A percentile compares a stretch with the other conserved stretches of the same genome.
Evolutionary conservation across 1,140 invertebrate genomes (phyloP).

Genomic region (Palaemon carinicauda): DNA sequence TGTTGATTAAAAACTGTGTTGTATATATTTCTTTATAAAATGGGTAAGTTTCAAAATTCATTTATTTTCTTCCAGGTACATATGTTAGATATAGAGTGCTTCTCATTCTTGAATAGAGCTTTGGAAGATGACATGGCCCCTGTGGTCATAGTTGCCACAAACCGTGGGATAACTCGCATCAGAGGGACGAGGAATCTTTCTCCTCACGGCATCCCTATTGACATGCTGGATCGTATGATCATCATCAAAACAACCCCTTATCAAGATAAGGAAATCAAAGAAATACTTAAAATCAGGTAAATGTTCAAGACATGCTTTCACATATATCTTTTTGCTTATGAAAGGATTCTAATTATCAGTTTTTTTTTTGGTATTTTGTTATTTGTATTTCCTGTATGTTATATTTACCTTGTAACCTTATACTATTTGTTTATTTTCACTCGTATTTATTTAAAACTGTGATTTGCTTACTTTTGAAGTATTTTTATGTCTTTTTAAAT

Average conservation of each 20-base stretch:
- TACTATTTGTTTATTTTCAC: too few species aligned
- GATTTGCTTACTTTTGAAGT: too few species aligned
- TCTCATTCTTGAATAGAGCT: conserved; percentile 96
- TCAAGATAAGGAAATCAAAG: conserved; percentile 85
- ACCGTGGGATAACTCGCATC: conserved; percentile 93
- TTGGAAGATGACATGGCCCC: conserved; percentile 97
- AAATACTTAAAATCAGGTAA: conserved; percentile 90
- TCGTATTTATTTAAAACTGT: too few species aligned
- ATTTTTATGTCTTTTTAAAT: too few species aligned
- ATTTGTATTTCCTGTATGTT: too few species aligned
- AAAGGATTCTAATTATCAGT: too few species aligned
- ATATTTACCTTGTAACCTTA: too few species aligned
- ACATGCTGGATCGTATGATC: conserved; percentile 94
- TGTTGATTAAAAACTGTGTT: too few species aligned
- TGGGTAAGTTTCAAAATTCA: not conserved
- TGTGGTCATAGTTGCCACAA: conserved; percentile 98
- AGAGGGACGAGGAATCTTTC: conserved; percentile 92
- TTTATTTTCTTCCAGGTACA: conserved; percentile 80
- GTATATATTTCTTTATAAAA: not conserved
- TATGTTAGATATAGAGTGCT: conserved; percentile 99
- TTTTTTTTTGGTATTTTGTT: too few species aligned
- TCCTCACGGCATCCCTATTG: conserved; percentile 96
- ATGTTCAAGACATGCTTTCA: not conserved
- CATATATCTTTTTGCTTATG: too few species aligned
- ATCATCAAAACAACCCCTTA: conserved; percentile 94